Evolutionary conservation across 2,888 invertebrate genomes (phyloP).

Genomic region (Drepanosiphum platanoidis): DNA sequence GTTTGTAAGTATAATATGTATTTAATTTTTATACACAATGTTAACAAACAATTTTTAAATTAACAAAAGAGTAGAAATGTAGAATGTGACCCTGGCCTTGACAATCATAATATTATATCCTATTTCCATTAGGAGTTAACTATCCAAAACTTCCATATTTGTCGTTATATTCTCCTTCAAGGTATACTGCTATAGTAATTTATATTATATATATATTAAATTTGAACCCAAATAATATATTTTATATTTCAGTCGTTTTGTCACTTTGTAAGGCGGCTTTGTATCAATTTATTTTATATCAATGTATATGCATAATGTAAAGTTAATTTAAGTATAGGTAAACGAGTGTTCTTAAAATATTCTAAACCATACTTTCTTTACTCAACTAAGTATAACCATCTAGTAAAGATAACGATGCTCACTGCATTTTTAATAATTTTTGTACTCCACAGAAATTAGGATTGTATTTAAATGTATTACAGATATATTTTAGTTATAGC

Average conservation of each 20-base stretch:
- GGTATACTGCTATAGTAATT: not conserved
- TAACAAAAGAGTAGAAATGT: not conserved
- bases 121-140: conserved; percentile 36
- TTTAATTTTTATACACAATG: conserved; percentile 6
- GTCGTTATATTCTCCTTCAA: conserved; percentile 21
- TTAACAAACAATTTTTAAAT: conserved; percentile 17
- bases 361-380: no score
- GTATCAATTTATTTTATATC: no score
- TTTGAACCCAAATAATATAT: not conserved
- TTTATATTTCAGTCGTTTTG: no score
- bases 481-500: not conserved
- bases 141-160: conserved; percentile 34
- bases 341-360: no score
- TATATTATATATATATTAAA: not conserved
- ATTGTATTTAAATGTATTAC: not conserved
- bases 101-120: conserved; percentile 19
- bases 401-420: no score
- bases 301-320: no score
- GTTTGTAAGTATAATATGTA: not conserved
- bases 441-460: not conserved
- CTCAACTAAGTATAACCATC: no score
- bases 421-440: not conserved
- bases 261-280: no score
- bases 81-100: conserved; percentile 44
- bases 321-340: no score